Conservation (phyloP, 2,797 vertebrate species). For the Ceyx erithaca region DNA sequence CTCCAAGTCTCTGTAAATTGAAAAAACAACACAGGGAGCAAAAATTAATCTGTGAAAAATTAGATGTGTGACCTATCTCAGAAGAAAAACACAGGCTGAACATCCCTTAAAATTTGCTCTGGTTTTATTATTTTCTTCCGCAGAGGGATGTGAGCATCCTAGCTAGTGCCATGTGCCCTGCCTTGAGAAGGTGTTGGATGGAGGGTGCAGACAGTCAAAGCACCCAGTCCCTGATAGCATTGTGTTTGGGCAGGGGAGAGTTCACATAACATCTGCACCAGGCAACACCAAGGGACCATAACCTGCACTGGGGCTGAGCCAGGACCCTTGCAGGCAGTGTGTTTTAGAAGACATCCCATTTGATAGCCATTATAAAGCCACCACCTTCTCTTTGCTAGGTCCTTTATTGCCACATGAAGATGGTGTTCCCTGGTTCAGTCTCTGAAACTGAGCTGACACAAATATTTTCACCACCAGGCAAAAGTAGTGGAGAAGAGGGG, state of each 20-base stretch:
- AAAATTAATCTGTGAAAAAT: slow-evolving; percentile 20
- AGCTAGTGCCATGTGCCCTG: accelerated
- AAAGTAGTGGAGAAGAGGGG: background rate
- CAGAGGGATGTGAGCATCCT: background rate
- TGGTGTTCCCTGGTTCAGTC: background rate
- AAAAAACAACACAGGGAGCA: background rate
- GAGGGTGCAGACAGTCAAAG: background rate
- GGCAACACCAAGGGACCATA: background rate
- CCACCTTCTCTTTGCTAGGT: background rate
- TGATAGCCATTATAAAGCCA: background rate
- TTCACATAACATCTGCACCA: background rate
- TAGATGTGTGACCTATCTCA: background rate
- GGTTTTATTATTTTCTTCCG: background rate
- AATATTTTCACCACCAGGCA: background rate
- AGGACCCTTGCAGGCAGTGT: background rate
- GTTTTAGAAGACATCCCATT: background rate
- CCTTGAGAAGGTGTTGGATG: background rate
- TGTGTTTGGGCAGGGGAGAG: background rate
- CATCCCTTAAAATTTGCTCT: background rate
- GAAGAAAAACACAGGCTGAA: background rate
- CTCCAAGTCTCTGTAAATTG: background rate
- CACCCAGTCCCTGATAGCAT: accelerated
- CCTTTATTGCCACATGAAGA: background rate
- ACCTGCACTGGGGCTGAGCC: background rate
- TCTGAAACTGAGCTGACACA: background rate